Evolutionary conservation across 2,888 invertebrate species (phyloP), one percentile per base, ranked within the genome.

Genomic region (Eulithis testata): DNA sequence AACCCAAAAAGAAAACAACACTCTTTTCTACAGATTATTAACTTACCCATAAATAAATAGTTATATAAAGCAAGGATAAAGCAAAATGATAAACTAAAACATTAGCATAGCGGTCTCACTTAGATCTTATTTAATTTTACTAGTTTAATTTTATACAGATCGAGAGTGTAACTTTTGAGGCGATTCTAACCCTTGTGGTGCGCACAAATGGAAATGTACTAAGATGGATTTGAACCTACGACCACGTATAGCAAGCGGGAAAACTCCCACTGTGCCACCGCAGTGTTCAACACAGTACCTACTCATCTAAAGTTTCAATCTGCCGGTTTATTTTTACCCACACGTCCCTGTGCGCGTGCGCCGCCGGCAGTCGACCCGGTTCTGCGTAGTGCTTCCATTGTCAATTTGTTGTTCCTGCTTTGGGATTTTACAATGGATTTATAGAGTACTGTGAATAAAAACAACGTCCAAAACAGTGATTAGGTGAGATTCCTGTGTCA

Each of bases 311-410:
- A 66, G 73, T 79, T 79, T 73, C 79, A 73, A 60, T 66, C 21
- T 44, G 8, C 40, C 8, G 31, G 72, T 77, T 80, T 86, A 86
- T 86, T 86, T 84, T 76, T 84, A 84, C 21, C 21, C 21, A 21
- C 43, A 69, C 66, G 70, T 65, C 68, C 69, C 70, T 54, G 65
- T 63, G 77, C 74, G 73, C 72, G 55, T 60, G 74, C 73, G 74
- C 74, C 60, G 63, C 74, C 60, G 63, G 62, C 73, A 69, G 65
- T 71, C 69, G 68, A 65, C 74, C 79, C 72, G 77, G 75, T 71
- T 76, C 71, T 73, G 63, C 72, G 64, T 63, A 21, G 36, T 45
- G 54, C 52, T 54, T 58, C 69, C 59, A 55, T 59, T 59, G 51
- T 58, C 14, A 43, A 52, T 12, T 44, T 37, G 43, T 58, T 57